Percentiles rank a stretch among this genome's conserved stretches.
Conservation (phyloP, 2,113 vertebrate species). For the Paraplagusia blochii region DNA sequence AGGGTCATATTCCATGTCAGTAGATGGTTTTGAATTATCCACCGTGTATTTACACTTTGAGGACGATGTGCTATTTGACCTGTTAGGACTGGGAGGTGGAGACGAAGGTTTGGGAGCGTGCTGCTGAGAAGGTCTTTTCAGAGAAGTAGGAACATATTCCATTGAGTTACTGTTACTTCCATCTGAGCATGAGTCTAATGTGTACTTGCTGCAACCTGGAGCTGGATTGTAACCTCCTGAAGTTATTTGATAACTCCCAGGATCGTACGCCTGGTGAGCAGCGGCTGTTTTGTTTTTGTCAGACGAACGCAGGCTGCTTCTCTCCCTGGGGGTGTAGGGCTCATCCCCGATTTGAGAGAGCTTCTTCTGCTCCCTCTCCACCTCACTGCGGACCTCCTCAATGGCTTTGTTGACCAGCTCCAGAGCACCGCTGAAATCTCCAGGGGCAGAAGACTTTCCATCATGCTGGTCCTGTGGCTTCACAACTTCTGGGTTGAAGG, state of each 20-base stretch:
- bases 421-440: slow-evolving; percentile 75
- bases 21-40: slow-evolving; percentile 86
- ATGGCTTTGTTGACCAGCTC: slow-evolving; percentile 94
- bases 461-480: slow-evolving; percentile 67
- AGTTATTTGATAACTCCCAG: slow-evolving; percentile 77
- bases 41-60: slow-evolving; percentile 88
- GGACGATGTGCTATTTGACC: slow-evolving; percentile 43
- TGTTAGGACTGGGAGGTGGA: slow-evolving; percentile 48
- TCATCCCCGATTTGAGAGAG: slow-evolving; percentile 83
- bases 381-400: slow-evolving; percentile 86
- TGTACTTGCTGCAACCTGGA: slow-evolving; percentile 88
- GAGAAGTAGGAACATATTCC: slow-evolving; percentile 88
- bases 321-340: slow-evolving; percentile 60
- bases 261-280: slow-evolving; percentile 69
- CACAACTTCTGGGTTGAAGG: slow-evolving; percentile 89
- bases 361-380: slow-evolving; percentile 90
- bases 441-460: slow-evolving; percentile 67
- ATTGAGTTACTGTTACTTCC: slow-evolving; percentile 69
- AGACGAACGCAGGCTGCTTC: slow-evolving; percentile 3
- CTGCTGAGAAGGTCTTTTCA: slow-evolving; percentile 65
- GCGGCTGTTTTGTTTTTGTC: slow-evolving; percentile 29
- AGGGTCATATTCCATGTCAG: slow-evolving; percentile 94
- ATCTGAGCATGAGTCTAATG: slow-evolving; percentile 74
- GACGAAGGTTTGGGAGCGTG: slow-evolving; percentile 20
- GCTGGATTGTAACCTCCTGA: slow-evolving; percentile 85